These are phyloP conservation scores for Drosophila arizonae DNA, from an alignment of 1,140 invertebrate genomes.

Conservation along the genomic window DNA sequence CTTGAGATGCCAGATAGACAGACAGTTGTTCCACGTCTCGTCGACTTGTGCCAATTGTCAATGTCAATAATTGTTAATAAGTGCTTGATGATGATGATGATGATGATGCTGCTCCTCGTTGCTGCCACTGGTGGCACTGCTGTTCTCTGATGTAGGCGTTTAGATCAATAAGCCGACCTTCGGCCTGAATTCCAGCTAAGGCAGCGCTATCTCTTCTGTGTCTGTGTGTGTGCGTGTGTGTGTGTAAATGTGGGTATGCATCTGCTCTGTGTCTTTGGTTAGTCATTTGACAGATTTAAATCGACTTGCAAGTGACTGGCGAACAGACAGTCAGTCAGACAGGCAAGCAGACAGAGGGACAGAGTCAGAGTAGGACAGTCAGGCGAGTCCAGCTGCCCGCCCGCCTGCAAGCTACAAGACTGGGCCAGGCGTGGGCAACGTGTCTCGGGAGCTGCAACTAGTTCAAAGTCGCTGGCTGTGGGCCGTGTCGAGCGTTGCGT, in stretches of 20 bases:
- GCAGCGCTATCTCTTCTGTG: conserved; percentile 1
- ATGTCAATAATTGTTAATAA: conserved; percentile 77
- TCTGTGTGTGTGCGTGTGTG: neutral
- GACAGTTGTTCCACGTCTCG: conserved; percentile 33
- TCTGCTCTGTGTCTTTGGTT: conserved; percentile 45
- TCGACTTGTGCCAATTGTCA: conserved; percentile 63
- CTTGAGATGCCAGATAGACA: conserved; percentile 39
- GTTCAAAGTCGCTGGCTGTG: conserved; percentile 57
- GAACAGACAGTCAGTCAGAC: conserved; percentile 26
- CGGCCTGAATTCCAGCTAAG: conserved; percentile 45
- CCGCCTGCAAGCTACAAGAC: neutral
- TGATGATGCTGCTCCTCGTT: conserved; percentile 31
- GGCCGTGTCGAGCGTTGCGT: conserved; percentile 36
- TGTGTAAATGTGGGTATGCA: neutral
- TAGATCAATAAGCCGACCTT: conserved; percentile 72
- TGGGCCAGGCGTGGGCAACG: neutral
- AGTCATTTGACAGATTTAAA: conserved; percentile 74
- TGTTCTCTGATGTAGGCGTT: conserved; percentile 47
- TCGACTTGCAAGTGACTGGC: conserved; percentile 36
- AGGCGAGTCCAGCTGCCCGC: neutral
- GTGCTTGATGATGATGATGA: conserved; percentile 54
- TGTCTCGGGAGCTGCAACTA: conserved; percentile 46
- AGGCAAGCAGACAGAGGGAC: conserved; percentile 26
- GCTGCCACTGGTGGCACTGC: neutral
- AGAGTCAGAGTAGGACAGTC: no score